phyloP scores from a whole-genome alignment of 2,113 vertebrate species.

The Cynopterus brachyotis region DNA sequence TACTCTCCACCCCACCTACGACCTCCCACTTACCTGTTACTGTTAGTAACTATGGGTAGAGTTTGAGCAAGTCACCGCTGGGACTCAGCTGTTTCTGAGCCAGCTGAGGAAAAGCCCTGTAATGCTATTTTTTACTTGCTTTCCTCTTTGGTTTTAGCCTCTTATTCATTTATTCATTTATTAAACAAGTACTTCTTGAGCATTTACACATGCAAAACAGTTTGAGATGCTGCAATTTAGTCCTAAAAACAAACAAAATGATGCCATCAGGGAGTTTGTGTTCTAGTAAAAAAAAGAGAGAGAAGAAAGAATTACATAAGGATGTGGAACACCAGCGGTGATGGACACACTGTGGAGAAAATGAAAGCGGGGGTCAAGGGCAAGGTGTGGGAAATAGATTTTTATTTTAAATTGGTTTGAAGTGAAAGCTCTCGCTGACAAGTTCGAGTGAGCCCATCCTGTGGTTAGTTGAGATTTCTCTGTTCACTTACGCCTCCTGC shows the following conservation, averaged over 20 bases:
- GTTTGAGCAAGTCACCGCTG: not conserved
- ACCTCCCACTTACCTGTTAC: not conserved
- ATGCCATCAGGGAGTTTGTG: not conserved
- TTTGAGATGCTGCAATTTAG: not conserved
- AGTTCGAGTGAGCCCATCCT: no score
- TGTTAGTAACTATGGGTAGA: no score
- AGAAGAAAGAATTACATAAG: accelerated
- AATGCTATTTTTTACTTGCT: not conserved
- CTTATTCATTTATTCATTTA: not conserved
- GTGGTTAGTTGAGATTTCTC: not conserved
- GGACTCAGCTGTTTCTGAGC: not conserved
- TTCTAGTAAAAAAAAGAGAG: not conserved
- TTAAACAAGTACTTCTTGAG: not conserved
- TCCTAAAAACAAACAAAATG: not conserved
- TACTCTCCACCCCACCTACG: not conserved
- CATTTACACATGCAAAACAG: not conserved
- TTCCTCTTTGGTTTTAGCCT: not conserved
- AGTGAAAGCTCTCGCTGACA: not conserved
- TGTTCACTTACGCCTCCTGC: not conserved
- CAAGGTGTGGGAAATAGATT: no score
- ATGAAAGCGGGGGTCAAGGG: not conserved
- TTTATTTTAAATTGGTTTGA: not conserved
- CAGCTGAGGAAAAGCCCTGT: no score
- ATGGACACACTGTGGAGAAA: not conserved
- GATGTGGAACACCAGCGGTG: not conserved